Evolutionary conservation across 2,113 vertebrate species (phyloP), one percentile per base, ranked within the genome.

Genomic region (Leptocoma aspasia): DNA sequence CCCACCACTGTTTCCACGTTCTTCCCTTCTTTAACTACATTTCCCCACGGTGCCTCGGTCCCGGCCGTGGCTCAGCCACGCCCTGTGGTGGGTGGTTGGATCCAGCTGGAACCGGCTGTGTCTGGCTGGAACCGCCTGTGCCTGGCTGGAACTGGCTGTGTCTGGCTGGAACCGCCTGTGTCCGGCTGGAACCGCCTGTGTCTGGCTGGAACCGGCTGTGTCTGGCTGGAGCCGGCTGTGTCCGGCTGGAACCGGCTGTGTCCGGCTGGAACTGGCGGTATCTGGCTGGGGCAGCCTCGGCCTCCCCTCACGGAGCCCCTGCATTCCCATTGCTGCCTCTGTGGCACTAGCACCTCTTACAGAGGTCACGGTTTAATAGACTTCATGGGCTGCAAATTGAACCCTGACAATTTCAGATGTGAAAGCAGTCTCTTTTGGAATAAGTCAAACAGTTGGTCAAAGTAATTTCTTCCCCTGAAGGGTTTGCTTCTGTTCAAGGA

Each of bases 11-110:
- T 60, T 70, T 23, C 17, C 23, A 33, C 0, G 1, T 77, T 82
- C 50, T 86, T 7, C 13, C 30, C 11, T 57, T 66, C 19, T 66
- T 26, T 14, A 44, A 17, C 10, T 4, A 11, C 0, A 0, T 4
- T 71, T 59, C 3, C 10, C 4, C 0, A 0, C 1, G 6, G 7
- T 0, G 0, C 1, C 3, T 4, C 1, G 0, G 0, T 8, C 13
- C 37, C 1, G 4, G 7, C 45, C 1, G 3, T 0, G 41, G 24
- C 64, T 24, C 30, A 47, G 17, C 13, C 0, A 0, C 2, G 7
- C 59, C 31, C 13, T 57, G 24, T 0, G 0, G 4, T 10, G 71
- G 4, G 16, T 3, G 0, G 15, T 12, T 42, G 45, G 56, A 60
- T 45, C 63, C n/a, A n/a, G n/a, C n/a, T n/a, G n/a, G n/a, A n/a